Conservation (phyloP, 2,113 vertebrate genomes). For the Sarotherodon lohbergeri region DNA sequence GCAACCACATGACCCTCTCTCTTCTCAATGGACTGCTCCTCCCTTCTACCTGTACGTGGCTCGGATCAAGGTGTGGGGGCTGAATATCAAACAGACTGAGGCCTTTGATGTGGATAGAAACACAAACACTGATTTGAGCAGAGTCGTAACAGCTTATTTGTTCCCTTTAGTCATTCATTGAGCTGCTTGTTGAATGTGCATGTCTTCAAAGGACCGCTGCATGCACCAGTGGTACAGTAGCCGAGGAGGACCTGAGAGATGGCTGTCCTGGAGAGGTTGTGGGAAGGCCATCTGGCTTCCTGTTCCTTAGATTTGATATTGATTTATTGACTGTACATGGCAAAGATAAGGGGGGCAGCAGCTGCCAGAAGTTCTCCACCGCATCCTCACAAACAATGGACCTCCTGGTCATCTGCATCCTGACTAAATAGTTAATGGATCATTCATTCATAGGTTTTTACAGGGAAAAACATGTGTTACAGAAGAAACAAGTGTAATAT, state of each 20-base stretch:
- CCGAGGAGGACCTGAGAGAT: conserved; percentile 61
- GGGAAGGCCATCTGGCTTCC: conserved; percentile 76
- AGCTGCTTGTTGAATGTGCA: conserved; percentile 73
- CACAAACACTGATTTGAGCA: conserved; percentile 76
- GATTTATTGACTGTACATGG: conserved; percentile 77
- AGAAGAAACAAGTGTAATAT: neutral
- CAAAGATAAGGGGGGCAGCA: conserved; percentile 67
- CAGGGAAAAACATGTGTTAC: rapidly evolving
- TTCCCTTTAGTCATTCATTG: conserved; percentile 82
- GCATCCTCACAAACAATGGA: conserved; percentile 50
- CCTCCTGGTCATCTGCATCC: conserved; percentile 50
- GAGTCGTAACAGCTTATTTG: conserved; percentile 81
- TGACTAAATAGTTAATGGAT: conserved; percentile 19
- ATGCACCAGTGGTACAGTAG: conserved; percentile 70
- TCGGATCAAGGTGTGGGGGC: conserved; percentile 71
- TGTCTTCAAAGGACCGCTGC: conserved; percentile 73
- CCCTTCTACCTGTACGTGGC: conserved; percentile 73
- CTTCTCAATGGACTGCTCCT: conserved; percentile 66
- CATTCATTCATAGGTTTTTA: neutral
- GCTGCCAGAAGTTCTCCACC: conserved; percentile 61
- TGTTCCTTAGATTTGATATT: conserved; percentile 75
- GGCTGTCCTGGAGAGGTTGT: conserved; percentile 39
- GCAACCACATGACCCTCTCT: conserved; percentile 51
- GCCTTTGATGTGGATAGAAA: conserved; percentile 79
- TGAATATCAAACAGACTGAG: conserved; percentile 77